Evolutionary conservation across 2,113 vertebrate genomes (phyloP).

Genomic region (Tinamus guttatus): DNA sequence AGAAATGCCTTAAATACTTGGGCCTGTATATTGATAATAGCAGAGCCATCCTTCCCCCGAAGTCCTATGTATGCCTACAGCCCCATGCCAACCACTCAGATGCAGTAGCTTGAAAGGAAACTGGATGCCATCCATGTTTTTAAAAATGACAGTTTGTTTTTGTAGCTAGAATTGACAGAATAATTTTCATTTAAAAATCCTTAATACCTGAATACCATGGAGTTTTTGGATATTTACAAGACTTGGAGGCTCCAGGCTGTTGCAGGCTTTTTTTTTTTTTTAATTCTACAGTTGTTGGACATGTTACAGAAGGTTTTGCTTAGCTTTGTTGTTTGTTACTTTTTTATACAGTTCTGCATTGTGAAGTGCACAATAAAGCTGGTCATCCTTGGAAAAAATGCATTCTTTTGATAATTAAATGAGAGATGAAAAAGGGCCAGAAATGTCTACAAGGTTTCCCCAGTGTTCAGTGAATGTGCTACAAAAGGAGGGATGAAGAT

Average conservation of each 20-base stretch:
- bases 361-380: not conserved
- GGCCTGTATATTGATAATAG: not conserved
- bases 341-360: not conserved
- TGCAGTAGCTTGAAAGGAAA: not conserved
- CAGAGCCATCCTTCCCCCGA: not conserved
- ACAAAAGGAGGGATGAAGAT: not conserved
- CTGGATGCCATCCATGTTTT: not conserved
- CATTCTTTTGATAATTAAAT: not conserved
- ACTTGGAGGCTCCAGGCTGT: not conserved
- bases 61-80: not conserved
- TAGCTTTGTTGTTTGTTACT: not conserved
- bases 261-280: not conserved
- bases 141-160: not conserved
- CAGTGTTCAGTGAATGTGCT: not conserved
- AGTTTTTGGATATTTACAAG: not conserved
- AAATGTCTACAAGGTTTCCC: not conserved
- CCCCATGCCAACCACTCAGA: not conserved
- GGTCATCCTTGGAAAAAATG: not conserved
- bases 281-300: not conserved
- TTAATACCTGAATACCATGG: not conserved
- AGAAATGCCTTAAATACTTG: not conserved
- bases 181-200: not conserved
- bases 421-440: not conserved
- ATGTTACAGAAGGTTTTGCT: not conserved
- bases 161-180: not conserved